Percentiles rank a stretch among this genome's conserved stretches.
Conservation (phyloP, 2,113 vertebrate genomes). For the Scartelaos histophorus region DNA sequence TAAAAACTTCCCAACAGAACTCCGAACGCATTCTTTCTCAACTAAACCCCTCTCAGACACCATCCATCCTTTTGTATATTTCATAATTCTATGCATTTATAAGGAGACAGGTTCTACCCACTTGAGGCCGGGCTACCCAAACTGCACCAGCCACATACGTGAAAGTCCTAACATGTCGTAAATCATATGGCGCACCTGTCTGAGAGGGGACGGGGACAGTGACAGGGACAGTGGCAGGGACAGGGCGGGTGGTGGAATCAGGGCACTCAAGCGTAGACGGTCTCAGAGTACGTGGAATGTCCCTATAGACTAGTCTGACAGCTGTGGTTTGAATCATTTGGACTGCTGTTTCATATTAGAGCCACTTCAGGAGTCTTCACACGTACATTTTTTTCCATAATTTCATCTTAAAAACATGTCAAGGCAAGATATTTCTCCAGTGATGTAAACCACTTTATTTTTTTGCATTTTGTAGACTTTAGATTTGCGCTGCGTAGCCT, state of each 20-base stretch:
- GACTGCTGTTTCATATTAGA: neutral
- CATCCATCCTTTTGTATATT: slow-evolving; percentile 1
- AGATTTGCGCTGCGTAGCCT: neutral
- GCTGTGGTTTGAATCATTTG: neutral
- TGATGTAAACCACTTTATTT: neutral
- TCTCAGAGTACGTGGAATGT: neutral
- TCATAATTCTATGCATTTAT: slow-evolving; percentile 3
- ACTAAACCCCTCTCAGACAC: neutral
- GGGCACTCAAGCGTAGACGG: neutral
- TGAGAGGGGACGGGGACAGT: neutral
- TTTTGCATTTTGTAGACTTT: neutral
- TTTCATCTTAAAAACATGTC: neutral
- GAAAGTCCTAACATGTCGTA: neutral
- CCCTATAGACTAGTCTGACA: neutral
- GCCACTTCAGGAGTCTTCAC: neutral
- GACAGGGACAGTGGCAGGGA: no score
- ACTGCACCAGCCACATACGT: neutral
- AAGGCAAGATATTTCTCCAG: neutral
- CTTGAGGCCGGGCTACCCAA: neutral
- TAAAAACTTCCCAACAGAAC: neutral
- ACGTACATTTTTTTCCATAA: neutral
- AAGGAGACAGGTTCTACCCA: neutral
- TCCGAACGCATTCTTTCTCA: neutral
- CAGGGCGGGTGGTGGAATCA: neutral
- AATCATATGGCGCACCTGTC: neutral